These are phyloP conservation scores for Cisticola juncidis DNA, from an alignment of 2,113 vertebrate genomes.

Conservation along the genomic window DNA sequence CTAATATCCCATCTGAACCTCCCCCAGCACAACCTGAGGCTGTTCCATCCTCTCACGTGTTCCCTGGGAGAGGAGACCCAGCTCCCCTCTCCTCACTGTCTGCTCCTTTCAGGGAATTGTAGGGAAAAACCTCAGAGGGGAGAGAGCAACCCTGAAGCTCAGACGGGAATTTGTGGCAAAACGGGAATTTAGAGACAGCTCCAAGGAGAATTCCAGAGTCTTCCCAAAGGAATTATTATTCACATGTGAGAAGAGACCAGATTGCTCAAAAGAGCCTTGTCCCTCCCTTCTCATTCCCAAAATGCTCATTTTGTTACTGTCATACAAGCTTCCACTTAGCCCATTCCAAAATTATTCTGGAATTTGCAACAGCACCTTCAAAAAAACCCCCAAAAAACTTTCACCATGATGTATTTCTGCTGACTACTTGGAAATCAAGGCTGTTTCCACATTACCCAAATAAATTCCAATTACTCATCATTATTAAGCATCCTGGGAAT, in stretches of 20 bases:
- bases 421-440: background rate
- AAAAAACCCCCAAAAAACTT: background rate
- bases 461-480: background rate
- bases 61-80: background rate
- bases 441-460: background rate
- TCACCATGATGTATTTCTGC: fast-evolving
- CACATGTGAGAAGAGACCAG: fast-evolving
- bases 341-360: background rate
- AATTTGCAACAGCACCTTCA: background rate
- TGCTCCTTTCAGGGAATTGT: background rate
- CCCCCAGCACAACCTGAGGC: too few relatives aligned
- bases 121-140: background rate
- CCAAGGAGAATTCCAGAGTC: background rate
- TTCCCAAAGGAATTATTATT: background rate
- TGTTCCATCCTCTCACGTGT: background rate
- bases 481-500: background rate
- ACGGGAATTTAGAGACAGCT: background rate
- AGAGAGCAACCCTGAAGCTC: background rate
- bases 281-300: background rate
- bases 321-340: background rate
- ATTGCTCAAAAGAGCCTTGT: background rate
- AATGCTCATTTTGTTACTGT: background rate
- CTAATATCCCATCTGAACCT: background rate
- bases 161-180: background rate
- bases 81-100: background rate